phyloP scores from a whole-genome alignment of 1,140 invertebrate genomes.

The Spodoptera frugiperda region DNA sequence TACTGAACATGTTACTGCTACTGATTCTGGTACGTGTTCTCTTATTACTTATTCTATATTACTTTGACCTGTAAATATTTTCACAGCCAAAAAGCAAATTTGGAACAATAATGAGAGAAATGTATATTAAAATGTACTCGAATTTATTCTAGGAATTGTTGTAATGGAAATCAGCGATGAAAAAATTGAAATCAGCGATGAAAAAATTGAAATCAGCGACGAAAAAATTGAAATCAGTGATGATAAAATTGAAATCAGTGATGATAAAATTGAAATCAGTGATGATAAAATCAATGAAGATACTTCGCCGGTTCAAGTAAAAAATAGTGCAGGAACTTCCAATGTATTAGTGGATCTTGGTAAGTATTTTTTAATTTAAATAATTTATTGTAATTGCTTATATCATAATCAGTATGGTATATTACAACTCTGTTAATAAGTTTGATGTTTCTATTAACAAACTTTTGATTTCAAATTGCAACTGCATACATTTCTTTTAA shows the following conservation, averaged over 20 bases:
- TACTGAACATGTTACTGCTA: neutral
- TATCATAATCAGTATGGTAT: no score
- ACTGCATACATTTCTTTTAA: no score
- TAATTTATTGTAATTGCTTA: no score
- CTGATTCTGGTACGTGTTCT: neutral
- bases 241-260: neutral
- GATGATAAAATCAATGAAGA: neutral
- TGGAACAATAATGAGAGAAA: no score
- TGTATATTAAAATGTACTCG: neutral
- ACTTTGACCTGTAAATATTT: no score
- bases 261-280: neutral
- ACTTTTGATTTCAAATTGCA: no score
- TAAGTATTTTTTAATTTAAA: neutral
- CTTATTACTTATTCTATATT: neutral
- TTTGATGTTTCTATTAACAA: neutral
- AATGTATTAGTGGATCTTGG: neutral
- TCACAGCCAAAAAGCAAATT: no score
- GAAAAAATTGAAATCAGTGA: no score
- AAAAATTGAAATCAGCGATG: neutral
- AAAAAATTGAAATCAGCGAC: no score
- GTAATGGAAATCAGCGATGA: neutral
- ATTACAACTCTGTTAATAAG: no score
- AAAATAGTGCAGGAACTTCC: neutral
- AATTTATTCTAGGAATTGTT: neutral
- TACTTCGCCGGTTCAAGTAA: neutral